Percentiles rank a stretch among this genome's conserved stretches.
Evolutionary conservation across 2,888 invertebrate species (phyloP).

Genomic region (Tetrapedia diversipes): DNA sequence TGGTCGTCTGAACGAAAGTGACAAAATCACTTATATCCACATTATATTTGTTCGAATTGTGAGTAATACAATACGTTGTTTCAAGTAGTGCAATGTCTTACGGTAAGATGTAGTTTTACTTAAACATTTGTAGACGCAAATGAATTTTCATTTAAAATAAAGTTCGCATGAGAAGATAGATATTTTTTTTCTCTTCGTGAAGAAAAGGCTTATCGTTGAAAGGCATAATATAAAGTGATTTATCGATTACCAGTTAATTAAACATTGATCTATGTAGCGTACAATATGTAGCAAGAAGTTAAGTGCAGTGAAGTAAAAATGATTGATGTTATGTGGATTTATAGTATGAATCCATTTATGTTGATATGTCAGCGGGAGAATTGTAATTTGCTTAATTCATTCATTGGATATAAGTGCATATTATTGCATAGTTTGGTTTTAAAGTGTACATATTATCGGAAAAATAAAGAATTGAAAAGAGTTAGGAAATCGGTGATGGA

Average conservation of each 20-base stretch:
- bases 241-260: not conserved
- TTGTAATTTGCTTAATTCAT: not conserved
- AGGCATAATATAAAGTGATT: not conserved
- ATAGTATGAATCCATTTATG: not conserved
- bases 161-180: no score
- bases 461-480: not conserved
- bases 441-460: not conserved
- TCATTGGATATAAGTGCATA: not conserved
- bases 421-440: not conserved
- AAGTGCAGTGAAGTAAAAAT: not conserved
- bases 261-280: not conserved
- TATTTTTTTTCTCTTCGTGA: no score
- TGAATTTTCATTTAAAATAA: not conserved
- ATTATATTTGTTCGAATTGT: no score
- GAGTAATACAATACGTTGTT: constrained; percentile 3
- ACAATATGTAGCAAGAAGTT: not conserved
- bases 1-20: not conserved
- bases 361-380: not conserved
- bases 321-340: not conserved
- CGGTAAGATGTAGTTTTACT: not conserved
- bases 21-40: not conserved
- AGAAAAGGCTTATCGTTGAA: no score
- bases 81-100: not conserved
- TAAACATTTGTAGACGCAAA: not conserved
- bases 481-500: not conserved